Base-by-base conservation (phyloP, 2,888 invertebrate genomes). In the Tholera decimalis region DNA sequence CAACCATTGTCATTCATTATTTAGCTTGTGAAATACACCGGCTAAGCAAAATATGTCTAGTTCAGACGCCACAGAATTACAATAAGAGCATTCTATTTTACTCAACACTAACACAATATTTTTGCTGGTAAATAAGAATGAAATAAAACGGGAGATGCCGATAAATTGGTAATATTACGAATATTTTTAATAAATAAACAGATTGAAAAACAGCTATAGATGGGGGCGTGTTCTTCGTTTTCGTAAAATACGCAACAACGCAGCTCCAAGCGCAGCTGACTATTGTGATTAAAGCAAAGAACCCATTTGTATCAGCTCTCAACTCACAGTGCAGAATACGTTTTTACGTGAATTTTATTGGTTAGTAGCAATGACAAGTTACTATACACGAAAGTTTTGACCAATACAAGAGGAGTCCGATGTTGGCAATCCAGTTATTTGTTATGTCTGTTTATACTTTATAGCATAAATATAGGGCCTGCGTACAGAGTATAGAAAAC, bases 1-100 rank as follows among this genome's bases (percentile, higher is more conserved):
- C 98, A 98, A 89, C 97, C 97, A 96, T 95, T 96, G 93, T 96
- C 96, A 94, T 96, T 96, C 97, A 96, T 97, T 89, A 90, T 93
- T 89, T 78, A 65, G 80, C 77, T 81, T 84, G 83, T 82, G 77
- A 88, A 85, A 78, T 83, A 83, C 68, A 86, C 88, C 88, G 89
- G 89, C 77, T 73, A 68, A 59, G 66, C 58, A 81, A 85, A 72
- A 61, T 69, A 69, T 67, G 43, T 78, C 37, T 71, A 37, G 65
- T 73, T 70, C 57, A 54, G 59, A 77, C 65, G 49, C 55, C 56
- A 76, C 72, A 53, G 55, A 75, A 68, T 76, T 74, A 79, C 58
- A 80, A 69, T 69, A 69, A 49, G 74, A 79, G 69, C 85, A 84
- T 85, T 73, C 56, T 82, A 72, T 53, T 54, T 55, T 76, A 79